These are phyloP conservation scores for Oligia fasciuncula DNA, from an alignment of 2,888 invertebrate species.

Conservation along the genomic window DNA sequence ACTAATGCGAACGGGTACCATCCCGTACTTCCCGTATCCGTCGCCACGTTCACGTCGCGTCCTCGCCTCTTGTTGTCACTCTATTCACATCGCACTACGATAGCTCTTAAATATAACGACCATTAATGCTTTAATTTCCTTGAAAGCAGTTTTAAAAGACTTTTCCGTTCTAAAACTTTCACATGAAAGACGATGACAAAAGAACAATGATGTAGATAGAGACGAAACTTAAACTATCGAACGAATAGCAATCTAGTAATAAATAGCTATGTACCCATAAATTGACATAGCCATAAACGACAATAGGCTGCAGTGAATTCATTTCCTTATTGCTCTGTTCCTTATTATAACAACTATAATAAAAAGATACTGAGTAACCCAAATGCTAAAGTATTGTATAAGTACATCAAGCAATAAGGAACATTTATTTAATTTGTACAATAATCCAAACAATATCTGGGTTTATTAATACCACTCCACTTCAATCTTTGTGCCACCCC, in stretches of 20 bases:
- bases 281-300: constrained; percentile 32
- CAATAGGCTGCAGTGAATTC: constrained; percentile 26
- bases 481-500: constrained; percentile 74
- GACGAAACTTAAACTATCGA: constrained; percentile 61
- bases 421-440: constrained; percentile 71
- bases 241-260: constrained; percentile 24
- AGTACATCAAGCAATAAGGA: constrained; percentile 60
- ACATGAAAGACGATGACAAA: constrained; percentile 85
- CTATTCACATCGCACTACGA: constrained; percentile 64
- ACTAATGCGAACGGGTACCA: background rate
- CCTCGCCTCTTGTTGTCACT: constrained; percentile 40
- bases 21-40: background rate
- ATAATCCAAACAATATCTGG: constrained; percentile 71
- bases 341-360: constrained; percentile 27
- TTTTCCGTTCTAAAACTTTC: constrained; percentile 88
- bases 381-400: constrained; percentile 36
- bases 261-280: constrained; percentile 8
- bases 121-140: constrained; percentile 89
- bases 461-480: constrained; percentile 77
- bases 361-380: constrained; percentile 42
- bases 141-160: constrained; percentile 89
- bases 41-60: constrained; percentile 45
- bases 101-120: constrained; percentile 78
- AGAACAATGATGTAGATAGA: constrained; percentile 79
- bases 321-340: constrained; percentile 25